A percentile compares a stretch with the other conserved stretches of the same genome.
phyloP scores from a whole-genome alignment of 2,797 vertebrate genomes.

The Poecilia velifera region DNA sequence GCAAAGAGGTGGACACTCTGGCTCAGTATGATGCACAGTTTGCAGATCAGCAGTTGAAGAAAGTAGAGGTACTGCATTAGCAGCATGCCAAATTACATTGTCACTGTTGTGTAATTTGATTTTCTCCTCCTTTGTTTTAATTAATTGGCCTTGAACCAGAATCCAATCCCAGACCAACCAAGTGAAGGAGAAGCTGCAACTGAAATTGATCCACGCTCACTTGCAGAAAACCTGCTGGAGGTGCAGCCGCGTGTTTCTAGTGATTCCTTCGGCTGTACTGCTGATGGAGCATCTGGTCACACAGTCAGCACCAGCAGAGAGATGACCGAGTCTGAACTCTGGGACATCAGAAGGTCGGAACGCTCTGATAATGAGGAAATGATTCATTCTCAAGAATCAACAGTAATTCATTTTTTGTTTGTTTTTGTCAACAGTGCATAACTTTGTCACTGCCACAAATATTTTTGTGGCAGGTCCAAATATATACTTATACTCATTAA shows the following conservation, averaged over 20 bases:
- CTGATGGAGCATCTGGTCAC: conserved; percentile 14
- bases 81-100: background rate
- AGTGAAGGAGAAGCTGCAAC: conserved; percentile 13
- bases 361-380: conserved; percentile 1
- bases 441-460: background rate
- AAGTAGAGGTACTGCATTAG: conserved; percentile 44
- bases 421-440: background rate
- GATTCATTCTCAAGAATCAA: conserved; percentile 17
- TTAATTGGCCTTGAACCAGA: conserved; percentile 20
- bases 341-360: conserved; percentile 23
- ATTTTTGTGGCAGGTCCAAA: background rate
- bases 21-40: conserved; percentile 7
- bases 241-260: background rate
- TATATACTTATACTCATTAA: background rate
- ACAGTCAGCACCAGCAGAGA: background rate
- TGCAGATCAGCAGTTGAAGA: conserved; percentile 38
- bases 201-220: conserved; percentile 19
- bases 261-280: conserved; percentile 17
- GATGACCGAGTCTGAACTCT: conserved; percentile 31
- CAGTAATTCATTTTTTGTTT: conserved; percentile 21
- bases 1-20: conserved; percentile 15
- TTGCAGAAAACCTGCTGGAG: conserved; percentile 19
- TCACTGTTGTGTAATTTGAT: conserved; percentile 6
- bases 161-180: background rate
- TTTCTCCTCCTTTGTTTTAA: background rate